phyloP scores from a whole-genome alignment of 2,888 invertebrate genomes.

The Eulithis testata region DNA sequence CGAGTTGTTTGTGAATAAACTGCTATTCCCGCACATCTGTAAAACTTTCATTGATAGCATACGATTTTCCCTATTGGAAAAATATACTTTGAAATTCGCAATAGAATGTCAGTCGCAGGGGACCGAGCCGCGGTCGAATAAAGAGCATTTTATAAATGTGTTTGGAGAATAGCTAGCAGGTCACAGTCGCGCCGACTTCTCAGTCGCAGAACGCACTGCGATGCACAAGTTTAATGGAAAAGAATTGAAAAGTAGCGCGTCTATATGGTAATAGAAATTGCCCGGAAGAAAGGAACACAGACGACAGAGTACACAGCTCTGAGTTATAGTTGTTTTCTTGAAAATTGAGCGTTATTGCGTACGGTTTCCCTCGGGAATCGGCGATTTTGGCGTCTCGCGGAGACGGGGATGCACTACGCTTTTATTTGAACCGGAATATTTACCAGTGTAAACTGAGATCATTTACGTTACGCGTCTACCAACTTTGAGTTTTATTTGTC shows the following conservation, averaged over 20 bases:
- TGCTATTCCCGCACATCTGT: conserved; percentile 56
- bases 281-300: conserved; percentile 82
- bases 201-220: conserved; percentile 73
- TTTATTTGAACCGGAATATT: conserved; percentile 69
- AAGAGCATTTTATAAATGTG: conserved; percentile 84
- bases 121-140: conserved; percentile 72
- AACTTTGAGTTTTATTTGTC: conserved; percentile 51
- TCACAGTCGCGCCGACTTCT: conserved; percentile 52
- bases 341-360: conserved; percentile 82
- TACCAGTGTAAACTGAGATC: conserved; percentile 66
- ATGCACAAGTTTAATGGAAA: conserved; percentile 84
- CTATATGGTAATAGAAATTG: conserved; percentile 85
- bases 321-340: conserved; percentile 82
- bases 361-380: conserved; percentile 64
- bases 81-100: conserved; percentile 77
- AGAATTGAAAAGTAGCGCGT: conserved; percentile 84
- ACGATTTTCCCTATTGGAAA: conserved; percentile 68
- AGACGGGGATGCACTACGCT: conserved; percentile 50
- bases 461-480: conserved; percentile 58
- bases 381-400: conserved; percentile 47
- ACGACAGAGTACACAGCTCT: conserved; percentile 79
- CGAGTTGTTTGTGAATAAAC: conserved; percentile 49
- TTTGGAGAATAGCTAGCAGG: conserved; percentile 74
- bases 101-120: conserved; percentile 79
- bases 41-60: conserved; percentile 71